Evolutionary conservation across 2,113 vertebrate species (phyloP).

Genomic region (Tragelaphus scriptus): DNA sequence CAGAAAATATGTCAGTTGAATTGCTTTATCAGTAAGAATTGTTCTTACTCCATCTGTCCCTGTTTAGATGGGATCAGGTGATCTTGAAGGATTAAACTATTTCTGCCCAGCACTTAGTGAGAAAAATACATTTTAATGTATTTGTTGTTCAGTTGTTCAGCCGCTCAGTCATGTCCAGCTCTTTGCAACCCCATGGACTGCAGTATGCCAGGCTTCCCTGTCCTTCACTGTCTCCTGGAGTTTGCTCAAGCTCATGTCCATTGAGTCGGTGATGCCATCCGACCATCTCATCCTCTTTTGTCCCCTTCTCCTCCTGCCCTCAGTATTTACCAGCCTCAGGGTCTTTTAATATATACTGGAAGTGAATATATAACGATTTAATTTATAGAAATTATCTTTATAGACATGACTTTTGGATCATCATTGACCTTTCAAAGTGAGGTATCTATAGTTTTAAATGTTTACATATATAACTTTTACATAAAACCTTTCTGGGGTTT

Average conservation of each 20-base stretch:
- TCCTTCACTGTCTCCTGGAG: not conserved
- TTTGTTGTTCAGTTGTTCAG: not conserved
- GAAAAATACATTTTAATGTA: not conserved
- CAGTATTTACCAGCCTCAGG: not conserved
- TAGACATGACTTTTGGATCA: too few relatives aligned
- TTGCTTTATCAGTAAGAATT: not conserved
- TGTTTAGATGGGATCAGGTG: not conserved
- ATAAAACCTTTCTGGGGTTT: not conserved
- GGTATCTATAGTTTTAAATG: not conserved
- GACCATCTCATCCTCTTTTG: not conserved
- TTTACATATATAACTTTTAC: not conserved
- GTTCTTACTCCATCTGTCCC: not conserved
- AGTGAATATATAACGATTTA: not conserved
- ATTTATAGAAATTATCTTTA: not conserved
- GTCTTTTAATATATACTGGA: not conserved
- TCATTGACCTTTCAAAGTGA: not conserved
- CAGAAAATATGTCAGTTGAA: not conserved
- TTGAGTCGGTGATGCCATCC: not conserved
- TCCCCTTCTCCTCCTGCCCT: not conserved
- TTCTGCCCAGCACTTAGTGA: not conserved
- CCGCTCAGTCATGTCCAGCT: not conserved
- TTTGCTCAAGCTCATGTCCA: not conserved
- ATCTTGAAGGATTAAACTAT: not conserved
- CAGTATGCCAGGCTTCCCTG: not conserved
- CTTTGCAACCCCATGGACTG: not conserved